Base-by-base conservation (phyloP, 1,140 invertebrate species). In the Drosophila jambulina region DNA sequence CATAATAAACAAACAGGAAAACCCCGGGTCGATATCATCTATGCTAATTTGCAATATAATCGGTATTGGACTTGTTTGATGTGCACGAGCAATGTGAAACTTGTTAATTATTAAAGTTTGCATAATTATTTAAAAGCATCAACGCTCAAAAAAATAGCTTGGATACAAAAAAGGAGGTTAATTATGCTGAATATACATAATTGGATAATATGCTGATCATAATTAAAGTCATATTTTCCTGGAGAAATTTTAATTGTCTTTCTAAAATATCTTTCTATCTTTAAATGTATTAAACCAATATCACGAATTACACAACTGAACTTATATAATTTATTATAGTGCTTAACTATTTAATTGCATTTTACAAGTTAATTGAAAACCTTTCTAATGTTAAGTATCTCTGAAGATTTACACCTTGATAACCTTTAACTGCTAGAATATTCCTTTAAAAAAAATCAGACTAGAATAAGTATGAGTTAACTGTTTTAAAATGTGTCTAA, bases 41-140 rank as follows among this genome's bases (percentile, higher is more conserved):
- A 60, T 40, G 43, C 36, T 72, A 60, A 69, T 72, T 72, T 69
- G 42, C 21, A 25, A 27, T 36, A 34, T 59, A 54, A 59, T 71
- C 23, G 51, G 36, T 49, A 19, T 70, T 56, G 25, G 25, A 4
- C 42, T 49, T 23, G 53, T 49, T 49, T 29, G 49, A 15, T 36
- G 3, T 46, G 48, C 9, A 15, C 15, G n/a, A 29, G 21, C 7
- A 34, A 38, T 34, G 10, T 12, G 10, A 32, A 32, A 49, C 36
- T 40, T 53, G 8, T 76, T 75, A 65, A 76, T 76, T 65, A 67
- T 59, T 51, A n/a, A 49, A 43, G 36, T 32, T 48, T 32, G 10
- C 13, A 32, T 27, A 9, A 34, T 46, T 58, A 40, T 21, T 48
- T 34, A 49, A 17, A 21, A 46, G 5, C 10, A 19, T 2, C 9